These are phyloP conservation scores for Antitype chi DNA, from an alignment of 2,888 invertebrate genomes.

Conservation along the genomic window DNA sequence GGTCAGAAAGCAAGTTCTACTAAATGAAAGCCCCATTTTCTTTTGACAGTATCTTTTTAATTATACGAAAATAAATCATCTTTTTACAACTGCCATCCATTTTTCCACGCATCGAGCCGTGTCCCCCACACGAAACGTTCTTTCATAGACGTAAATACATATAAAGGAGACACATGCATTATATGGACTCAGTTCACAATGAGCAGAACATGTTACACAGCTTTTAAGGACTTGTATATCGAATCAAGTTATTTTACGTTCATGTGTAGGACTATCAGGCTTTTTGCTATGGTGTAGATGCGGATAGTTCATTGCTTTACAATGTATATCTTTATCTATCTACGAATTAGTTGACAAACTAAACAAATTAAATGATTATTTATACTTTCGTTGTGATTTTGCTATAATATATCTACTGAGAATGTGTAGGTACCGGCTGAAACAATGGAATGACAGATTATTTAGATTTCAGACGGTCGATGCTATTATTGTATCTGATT, in stretches of 20 bases:
- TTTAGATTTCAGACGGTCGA: neutral
- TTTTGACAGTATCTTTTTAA: neutral
- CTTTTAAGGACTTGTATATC: conserved; percentile 16
- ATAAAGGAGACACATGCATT: conserved; percentile 43
- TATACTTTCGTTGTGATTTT: neutral
- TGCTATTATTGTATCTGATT: neutral
- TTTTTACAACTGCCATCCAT: conserved; percentile 32
- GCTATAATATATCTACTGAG: neutral
- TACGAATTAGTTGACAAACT: neutral
- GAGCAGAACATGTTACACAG: conserved; percentile 26
- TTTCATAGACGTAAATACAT: conserved; percentile 18
- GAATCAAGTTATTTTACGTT: conserved; percentile 21
- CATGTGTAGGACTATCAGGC: neutral
- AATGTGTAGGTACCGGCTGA: neutral
- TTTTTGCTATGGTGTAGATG: neutral
- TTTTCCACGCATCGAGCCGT: conserved; percentile 28
- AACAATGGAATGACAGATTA: neutral
- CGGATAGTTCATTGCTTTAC: neutral
- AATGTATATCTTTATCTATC: neutral
- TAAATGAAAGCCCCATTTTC: conserved; percentile 27
- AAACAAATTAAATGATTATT: neutral
- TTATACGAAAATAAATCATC: conserved; percentile 2
- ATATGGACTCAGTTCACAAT: conserved; percentile 25
- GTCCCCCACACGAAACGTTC: conserved; percentile 54
- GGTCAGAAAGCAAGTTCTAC: neutral